Conservation (phyloP, 2,113 vertebrate genomes). For the Stigmatopora nigra region DNA sequence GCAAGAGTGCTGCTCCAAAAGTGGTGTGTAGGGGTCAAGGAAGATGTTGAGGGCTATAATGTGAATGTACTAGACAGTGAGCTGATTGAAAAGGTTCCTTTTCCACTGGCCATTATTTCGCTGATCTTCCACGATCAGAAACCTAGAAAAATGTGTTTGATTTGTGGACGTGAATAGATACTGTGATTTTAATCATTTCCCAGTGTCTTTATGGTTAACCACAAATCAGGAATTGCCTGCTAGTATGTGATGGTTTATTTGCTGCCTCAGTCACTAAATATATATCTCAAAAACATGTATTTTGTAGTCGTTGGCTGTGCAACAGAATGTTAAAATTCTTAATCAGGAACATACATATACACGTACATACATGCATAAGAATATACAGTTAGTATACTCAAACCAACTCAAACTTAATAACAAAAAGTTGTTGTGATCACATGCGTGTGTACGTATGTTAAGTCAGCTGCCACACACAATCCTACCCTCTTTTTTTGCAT, state of each 20-base stretch:
- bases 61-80: constrained; percentile 15
- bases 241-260: constrained; percentile 14
- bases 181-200: constrained; percentile 49
- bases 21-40: neutral
- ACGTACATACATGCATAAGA: no score
- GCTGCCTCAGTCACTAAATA: constrained; percentile 7
- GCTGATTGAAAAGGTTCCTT: constrained; percentile 43
- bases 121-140: constrained; percentile 46
- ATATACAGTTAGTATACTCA: no score
- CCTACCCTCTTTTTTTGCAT: no score
- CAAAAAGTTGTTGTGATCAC: no score
- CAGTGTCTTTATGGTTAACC: constrained; percentile 16
- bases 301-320: neutral
- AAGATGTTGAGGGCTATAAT: neutral
- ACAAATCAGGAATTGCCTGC: constrained; percentile 6
- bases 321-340: no score
- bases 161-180: constrained; percentile 55
- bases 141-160: constrained; percentile 54
- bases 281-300: constrained; percentile 3
- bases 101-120: constrained; percentile 49
- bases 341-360: no score
- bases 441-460: no score
- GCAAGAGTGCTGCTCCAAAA: constrained; percentile 31
- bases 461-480: no score
- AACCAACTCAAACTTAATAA: no score